phyloP scores from a whole-genome alignment of 2,113 vertebrate genomes.

The Mustela lutreola region DNA sequence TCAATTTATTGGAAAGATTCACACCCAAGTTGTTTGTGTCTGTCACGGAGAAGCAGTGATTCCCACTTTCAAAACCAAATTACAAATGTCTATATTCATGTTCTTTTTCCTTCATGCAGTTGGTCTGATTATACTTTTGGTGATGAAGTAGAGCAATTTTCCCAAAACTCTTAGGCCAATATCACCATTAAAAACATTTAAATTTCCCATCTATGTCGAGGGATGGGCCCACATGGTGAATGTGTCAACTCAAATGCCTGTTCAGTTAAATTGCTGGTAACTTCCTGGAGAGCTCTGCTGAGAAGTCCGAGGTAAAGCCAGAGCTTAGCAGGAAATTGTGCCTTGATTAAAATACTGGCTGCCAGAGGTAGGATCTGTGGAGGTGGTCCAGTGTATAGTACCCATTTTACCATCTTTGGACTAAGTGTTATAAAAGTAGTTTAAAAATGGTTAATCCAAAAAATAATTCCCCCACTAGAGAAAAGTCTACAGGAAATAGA shows the following conservation, averaged over 20 bases:
- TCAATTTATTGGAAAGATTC: conserved; percentile 49
- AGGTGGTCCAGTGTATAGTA: background rate
- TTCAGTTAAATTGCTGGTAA: background rate
- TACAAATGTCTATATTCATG: background rate
- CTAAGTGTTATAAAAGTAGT: background rate
- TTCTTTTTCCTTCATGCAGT: background rate
- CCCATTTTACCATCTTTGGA: background rate
- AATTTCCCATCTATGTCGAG: background rate
- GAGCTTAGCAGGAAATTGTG: background rate
- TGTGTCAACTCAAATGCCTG: background rate
- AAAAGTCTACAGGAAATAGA: conserved; percentile 36
- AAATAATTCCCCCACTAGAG: background rate
- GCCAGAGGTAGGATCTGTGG: background rate
- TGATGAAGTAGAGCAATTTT: conserved; percentile 10
- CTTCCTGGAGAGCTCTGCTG: background rate
- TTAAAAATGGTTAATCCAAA: conserved; percentile 5
- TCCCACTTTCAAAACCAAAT: conserved; percentile 61
- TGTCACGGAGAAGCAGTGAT: conserved; percentile 17
- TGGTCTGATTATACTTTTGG: background rate
- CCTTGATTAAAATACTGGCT: background rate
- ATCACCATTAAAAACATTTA: background rate
- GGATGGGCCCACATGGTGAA: background rate
- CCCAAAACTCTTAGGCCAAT: background rate
- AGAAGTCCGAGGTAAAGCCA: background rate
- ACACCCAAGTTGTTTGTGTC: background rate